Base-by-base conservation (phyloP, 2,888 invertebrate genomes). In the Hetaerina titia region DNA sequence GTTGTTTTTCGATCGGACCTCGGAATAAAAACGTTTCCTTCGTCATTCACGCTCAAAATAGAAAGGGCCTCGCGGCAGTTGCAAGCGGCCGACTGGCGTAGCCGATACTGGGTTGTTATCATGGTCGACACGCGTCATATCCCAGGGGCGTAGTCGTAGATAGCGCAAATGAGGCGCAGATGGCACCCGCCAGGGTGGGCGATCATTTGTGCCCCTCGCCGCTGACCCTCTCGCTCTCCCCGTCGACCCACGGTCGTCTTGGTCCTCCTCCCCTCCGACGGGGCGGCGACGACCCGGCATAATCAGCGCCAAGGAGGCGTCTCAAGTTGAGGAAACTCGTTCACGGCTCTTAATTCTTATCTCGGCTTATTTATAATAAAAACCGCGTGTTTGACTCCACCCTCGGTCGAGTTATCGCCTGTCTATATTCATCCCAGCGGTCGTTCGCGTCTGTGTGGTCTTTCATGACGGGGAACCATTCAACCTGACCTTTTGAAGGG, bases 131-230 rank as follows among this genome's bases (percentile, higher is more conserved):
- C 81, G 81, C 25, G 11, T 81, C 81, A 81, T 31, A 81, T 31
- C n/a, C 81, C 81, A 25, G 81, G 22, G 81, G 22, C 17, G 69
- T 31, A 31, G 81, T 1, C 17, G 69, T 31, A 31, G 81, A 81
- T 81, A 81, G 81, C 31, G 81, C 81, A 81, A 81, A 81, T 81
- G 81, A 81, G 81, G 81, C 81, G 81, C 81, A 81, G 81, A 81
- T 81, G 81, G 69, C 69, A 22, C n/a, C n/a, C 69, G 69, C 5
- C 22, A 7, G 6, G 69, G 81, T 81, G 81, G 81, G 81, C 81
- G 22, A 13, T 81, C 81, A 22, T 17, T 60, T 60, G 45, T 45
- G 60, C 60, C 1, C 13, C 11, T 5, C 60, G 60, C 11, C 60
- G 60, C 17, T 60, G 60, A 60, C 60, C 60, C 60, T 60, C 60